A percentile compares a stretch with the other conserved stretches of the same genome.
Evolutionary conservation across 37 sponge, comb jelly and placozoan genomes (phyloP).

Genomic region (Spongilla lacustris): DNA sequence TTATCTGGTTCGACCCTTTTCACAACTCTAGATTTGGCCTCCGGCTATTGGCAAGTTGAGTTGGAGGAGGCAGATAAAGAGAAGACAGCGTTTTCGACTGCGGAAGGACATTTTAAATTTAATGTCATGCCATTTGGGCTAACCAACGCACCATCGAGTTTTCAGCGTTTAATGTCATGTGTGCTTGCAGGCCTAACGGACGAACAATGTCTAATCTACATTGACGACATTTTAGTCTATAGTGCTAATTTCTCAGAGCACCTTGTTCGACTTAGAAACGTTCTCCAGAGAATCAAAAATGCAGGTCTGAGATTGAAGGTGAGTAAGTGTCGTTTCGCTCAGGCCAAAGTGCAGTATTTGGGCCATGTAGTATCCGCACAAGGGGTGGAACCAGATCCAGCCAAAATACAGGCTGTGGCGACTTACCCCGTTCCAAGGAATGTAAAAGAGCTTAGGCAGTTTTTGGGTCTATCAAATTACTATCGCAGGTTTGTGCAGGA

Average conservation of each 20-base stretch:
- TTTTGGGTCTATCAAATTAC: constrained; percentile 41
- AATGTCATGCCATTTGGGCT: constrained; percentile 70
- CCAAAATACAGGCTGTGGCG: constrained; percentile 18
- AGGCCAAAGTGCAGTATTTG: constrained; percentile 18
- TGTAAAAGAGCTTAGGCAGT: constrained; percentile 37
- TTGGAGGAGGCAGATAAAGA: constrained; percentile 24
- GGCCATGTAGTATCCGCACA: constrained; percentile 29
- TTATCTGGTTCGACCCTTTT: constrained; percentile 28
- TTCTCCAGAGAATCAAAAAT: constrained; percentile 4
- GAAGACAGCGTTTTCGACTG: constrained; percentile 68
- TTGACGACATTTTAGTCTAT: constrained; percentile 61
- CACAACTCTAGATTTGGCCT: constrained; percentile 60
- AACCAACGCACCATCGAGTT: constrained; percentile 55
- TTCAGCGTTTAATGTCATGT: constrained; percentile 57
- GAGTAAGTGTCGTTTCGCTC: constrained; percentile 9
- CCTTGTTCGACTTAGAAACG: neutral
- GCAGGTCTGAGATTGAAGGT: constrained; percentile 21
- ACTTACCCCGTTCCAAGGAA: constrained; percentile 15
- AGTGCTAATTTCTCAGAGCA: constrained; percentile 27
- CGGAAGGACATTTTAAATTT: constrained; percentile 55
- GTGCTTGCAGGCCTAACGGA: constrained; percentile 30
- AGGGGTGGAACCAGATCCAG: constrained; percentile 22
- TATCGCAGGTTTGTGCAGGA: constrained; percentile 38
- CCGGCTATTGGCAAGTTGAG: constrained; percentile 64
- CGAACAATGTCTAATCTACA: constrained; percentile 37